Evolutionary conservation across 2,888 invertebrate genomes (phyloP).

Genomic region (Odontothrips loti): DNA sequence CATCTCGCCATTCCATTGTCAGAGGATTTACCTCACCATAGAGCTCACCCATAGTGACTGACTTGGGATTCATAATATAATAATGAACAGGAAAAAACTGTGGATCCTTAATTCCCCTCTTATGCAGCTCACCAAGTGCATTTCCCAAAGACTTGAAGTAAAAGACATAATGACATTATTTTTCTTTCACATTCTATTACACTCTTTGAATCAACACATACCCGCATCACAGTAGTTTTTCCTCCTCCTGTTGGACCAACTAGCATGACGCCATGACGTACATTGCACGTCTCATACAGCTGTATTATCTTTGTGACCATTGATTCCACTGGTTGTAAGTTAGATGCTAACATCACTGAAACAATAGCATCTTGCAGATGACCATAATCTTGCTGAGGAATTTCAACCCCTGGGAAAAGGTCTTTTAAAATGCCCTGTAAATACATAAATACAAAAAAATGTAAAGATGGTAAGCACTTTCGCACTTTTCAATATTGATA

Average conservation of each 20-base stretch:
- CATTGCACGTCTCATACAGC: conserved; percentile 84
- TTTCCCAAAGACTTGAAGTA: conserved; percentile 41
- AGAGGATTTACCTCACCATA: conserved; percentile 81
- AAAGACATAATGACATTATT: conserved; percentile 34
- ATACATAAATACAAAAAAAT: conserved; percentile 27
- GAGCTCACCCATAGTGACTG: conserved; percentile 79
- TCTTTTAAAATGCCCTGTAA: conserved; percentile 77
- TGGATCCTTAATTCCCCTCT: conserved; percentile 56
- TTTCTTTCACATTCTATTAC: not conserved
- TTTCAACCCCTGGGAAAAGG: conserved; percentile 75
- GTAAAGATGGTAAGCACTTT: not conserved
- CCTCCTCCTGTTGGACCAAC: conserved; percentile 88
- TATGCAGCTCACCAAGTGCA: conserved; percentile 62
- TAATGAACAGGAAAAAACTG: conserved; percentile 69
- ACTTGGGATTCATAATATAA: conserved; percentile 83
- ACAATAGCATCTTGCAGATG: conserved; percentile 61
- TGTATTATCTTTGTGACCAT: conserved; percentile 76
- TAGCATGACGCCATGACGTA: conserved; percentile 88
- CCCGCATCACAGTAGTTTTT: conserved; percentile 70
- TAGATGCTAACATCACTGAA: conserved; percentile 53
- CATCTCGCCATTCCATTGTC: conserved; percentile 88
- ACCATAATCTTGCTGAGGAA: conserved; percentile 77
- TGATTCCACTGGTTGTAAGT: conserved; percentile 61
- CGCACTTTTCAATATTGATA: not conserved
- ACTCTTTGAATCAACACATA: conserved; percentile 43